Percentiles rank a stretch among this genome's conserved stretches.
phyloP scores from a whole-genome alignment of 2,113 vertebrate species.

The Amazona guildingii region DNA sequence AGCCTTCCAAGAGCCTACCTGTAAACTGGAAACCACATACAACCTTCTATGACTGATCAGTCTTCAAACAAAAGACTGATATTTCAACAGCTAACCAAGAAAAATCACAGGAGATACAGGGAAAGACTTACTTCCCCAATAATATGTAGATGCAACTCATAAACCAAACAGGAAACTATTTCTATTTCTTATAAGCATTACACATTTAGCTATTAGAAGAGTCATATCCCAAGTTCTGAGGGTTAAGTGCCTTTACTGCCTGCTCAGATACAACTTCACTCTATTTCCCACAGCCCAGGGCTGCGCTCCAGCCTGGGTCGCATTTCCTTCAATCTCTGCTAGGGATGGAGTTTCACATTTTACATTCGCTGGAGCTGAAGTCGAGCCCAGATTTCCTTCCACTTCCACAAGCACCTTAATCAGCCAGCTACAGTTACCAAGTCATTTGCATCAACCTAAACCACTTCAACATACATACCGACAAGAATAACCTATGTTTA shows the following conservation, averaged over 20 bases:
- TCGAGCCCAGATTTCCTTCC: not conserved
- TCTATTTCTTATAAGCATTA: not conserved
- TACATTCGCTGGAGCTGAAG: not conserved
- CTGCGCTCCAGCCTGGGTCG: fast-evolving
- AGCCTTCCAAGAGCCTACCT: not conserved
- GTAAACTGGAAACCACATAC: not conserved
- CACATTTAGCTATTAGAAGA: not conserved
- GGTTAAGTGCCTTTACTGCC: not conserved
- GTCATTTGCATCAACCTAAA: not conserved
- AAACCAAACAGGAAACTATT: not conserved
- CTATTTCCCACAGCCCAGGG: not conserved
- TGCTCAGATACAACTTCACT: not conserved
- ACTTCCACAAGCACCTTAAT: not conserved
- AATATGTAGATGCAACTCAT: not conserved
- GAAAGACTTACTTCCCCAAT: not conserved
- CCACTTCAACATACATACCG: not conserved
- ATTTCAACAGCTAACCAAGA: not conserved
- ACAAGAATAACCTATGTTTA: not conserved
- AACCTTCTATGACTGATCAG: not conserved
- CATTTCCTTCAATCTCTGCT: not conserved
- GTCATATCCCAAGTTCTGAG: not conserved
- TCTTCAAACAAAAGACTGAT: fast-evolving
- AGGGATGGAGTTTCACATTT: not conserved
- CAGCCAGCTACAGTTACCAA: not conserved
- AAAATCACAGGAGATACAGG: not conserved